Evolutionary conservation across 64 coral and sea anemone species (phyloP).

Genomic region (Platygyra sinensis): DNA sequence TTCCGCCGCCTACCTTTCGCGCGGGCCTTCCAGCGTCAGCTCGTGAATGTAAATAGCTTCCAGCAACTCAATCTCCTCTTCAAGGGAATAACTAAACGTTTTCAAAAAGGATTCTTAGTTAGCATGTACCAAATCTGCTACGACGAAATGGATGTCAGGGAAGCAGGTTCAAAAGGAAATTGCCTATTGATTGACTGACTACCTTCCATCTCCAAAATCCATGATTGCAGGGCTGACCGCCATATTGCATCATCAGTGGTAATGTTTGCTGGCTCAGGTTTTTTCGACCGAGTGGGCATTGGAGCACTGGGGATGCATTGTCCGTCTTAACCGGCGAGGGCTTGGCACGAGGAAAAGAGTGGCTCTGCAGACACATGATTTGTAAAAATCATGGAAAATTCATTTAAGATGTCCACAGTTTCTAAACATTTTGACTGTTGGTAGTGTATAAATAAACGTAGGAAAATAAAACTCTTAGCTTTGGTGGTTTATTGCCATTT

Average conservation of each 20-base stretch:
- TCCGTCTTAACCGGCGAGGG: no score
- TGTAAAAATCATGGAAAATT: no score
- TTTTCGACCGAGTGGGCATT: no score
- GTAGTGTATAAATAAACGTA: no score
- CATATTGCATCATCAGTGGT: not conserved
- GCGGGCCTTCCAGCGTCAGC: constrained; percentile 47
- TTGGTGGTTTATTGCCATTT: no score
- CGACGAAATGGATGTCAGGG: not conserved
- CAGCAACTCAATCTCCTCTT: constrained; percentile 75
- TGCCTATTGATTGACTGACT: not conserved
- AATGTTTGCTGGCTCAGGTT: not conserved
- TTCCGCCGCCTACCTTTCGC: constrained; percentile 37
- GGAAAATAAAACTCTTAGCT: no score
- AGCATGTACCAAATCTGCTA: not conserved
- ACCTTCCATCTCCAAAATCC: constrained; percentile 14
- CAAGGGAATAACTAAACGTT: constrained; percentile 10
- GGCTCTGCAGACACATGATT: no score
- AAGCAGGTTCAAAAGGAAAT: not conserved
- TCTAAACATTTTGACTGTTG: no score
- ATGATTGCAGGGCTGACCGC: not conserved
- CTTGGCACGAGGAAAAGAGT: no score
- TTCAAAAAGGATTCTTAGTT: not conserved
- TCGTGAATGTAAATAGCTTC: constrained; percentile 86
- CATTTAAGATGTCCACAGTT: no score
- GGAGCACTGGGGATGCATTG: no score